Evolutionary conservation across 2,113 vertebrate species (phyloP).

Genomic region (Siniperca knerii): DNA sequence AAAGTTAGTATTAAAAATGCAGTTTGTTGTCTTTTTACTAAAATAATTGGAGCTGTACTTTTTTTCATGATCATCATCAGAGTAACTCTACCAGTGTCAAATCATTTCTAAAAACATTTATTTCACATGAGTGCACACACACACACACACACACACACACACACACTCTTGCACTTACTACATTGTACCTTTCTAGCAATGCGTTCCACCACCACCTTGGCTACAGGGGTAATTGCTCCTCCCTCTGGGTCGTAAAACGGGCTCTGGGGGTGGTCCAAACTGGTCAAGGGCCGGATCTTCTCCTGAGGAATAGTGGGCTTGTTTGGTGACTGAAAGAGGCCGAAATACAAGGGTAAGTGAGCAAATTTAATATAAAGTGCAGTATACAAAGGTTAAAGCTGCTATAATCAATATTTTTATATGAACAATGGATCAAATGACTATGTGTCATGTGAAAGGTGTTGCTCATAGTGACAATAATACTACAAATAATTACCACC

Average conservation of each 20-base stretch:
- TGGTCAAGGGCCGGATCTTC: constrained; percentile 94
- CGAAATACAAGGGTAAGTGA: neutral
- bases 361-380: neutral
- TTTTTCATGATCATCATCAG: no score
- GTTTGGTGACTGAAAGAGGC: constrained; percentile 90
- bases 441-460: neutral
- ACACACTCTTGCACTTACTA: neutral
- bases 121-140: neutral
- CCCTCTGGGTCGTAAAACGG: constrained; percentile 96
- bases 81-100: no score
- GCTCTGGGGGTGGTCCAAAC: constrained; percentile 95
- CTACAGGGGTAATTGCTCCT: constrained; percentile 90
- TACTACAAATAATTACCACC: neutral
- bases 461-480: neutral
- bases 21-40: no score
- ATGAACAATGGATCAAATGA: neutral
- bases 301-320: constrained; percentile 94
- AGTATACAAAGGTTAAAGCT: neutral
- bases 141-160: neutral
- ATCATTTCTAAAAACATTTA: no score
- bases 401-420: neutral
- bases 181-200: constrained; percentile 93
- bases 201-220: constrained; percentile 92
- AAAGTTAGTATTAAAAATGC: no score
- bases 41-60: no score